Conservation (phyloP, 2,113 vertebrate genomes). For the Leuciscus idus region DNA sequence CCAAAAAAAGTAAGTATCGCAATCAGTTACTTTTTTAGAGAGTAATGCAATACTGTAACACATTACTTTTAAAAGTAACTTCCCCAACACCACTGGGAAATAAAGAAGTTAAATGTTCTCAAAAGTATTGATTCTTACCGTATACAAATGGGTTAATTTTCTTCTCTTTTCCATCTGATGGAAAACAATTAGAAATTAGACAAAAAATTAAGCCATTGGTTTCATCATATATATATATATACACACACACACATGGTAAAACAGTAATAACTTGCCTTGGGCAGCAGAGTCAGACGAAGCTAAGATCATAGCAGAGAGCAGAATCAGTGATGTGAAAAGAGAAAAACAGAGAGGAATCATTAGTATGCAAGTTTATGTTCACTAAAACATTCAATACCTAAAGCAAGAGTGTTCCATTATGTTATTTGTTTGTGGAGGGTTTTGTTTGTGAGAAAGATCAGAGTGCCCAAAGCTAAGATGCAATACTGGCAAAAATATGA, state of each 20-base stretch:
- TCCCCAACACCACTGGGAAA: no score
- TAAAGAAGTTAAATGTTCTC: no score
- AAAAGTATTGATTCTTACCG: constrained; percentile 69
- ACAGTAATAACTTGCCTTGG: constrained; percentile 22
- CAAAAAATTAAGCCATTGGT: background rate
- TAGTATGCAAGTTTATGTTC: background rate
- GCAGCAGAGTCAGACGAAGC: constrained; percentile 15
- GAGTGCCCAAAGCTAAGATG: background rate
- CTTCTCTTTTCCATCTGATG: constrained; percentile 67
- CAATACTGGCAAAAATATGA: background rate
- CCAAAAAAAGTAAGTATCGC: no score
- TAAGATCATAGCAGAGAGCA: background rate
- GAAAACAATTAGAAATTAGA: background rate
- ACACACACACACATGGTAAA: background rate
- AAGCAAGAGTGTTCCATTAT: background rate
- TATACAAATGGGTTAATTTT: constrained; percentile 81
- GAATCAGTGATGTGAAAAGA: background rate
- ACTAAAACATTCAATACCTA: background rate
- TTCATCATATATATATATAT: background rate
- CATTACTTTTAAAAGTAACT: no score
- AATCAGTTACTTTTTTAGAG: no score
- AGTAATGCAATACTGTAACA: no score
- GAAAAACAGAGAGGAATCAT: background rate
- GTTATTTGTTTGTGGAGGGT: background rate
- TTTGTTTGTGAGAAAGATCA: background rate